Base-by-base conservation (phyloP, 2,113 vertebrate species). In the Gymnorhina tibicen region DNA sequence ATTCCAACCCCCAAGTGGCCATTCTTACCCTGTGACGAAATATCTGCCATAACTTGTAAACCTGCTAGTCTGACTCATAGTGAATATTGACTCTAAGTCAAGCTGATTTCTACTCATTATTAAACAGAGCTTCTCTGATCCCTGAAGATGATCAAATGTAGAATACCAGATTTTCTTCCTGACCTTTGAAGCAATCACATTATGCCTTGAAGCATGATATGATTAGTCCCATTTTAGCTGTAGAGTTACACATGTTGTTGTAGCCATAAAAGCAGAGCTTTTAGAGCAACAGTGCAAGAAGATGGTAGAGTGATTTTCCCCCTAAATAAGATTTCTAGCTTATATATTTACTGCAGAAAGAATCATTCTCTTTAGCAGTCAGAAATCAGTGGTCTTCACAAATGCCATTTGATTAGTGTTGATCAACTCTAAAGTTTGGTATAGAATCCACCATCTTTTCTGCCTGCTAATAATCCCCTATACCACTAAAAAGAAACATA, bases 181-280 rank as follows among this genome's bases (percentile, higher is more conserved):
- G 83, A 95, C 93, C 86, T 97, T 96, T 96, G 60, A 76, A 94
- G 73, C 79, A 91, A 92, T 84, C 73, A 47, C 26, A 16, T 66
- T 87, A 73, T 82, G 53, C 92, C 86, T 82, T 89, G 66, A 95
- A 96, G 93, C 49, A 85, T 60, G 56, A 80, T 93, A 84, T 37
- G 64, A 97, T 93, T 92, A 92, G 69, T 81, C 73, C 68, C 62
- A 60, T 85, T 95, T 93, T 92, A 91, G 41, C 69, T 58, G 23
- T 91, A 42, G 55, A 23, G 53, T 89, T 93, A 87, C 41, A 85
- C 44, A 37, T 94, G 83, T 88, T 90, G 84, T 84, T 93, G 26
- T 12, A 78, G 80, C 72, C 91, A 89, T 84, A 92, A 93, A 94
- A 78, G 16, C 23, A 78, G 35, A 84, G 32, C 58, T 87, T 89